Evolutionary conservation across 2,888 invertebrate species (phyloP).

Genomic region (Caradrina clavipalpis): DNA sequence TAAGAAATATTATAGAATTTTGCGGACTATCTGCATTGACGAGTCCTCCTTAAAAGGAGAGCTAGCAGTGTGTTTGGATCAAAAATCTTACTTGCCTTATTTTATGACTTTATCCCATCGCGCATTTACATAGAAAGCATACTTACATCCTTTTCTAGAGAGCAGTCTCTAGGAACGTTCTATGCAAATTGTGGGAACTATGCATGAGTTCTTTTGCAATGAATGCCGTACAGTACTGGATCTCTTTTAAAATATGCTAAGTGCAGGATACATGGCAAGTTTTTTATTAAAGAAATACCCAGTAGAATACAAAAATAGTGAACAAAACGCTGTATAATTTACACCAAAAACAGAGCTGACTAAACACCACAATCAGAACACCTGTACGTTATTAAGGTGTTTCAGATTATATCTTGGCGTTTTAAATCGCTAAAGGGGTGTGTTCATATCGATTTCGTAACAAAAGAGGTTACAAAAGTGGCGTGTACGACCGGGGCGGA

Average conservation of each 20-base stretch:
- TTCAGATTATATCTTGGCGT: conserved; percentile 61
- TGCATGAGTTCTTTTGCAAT: conserved; percentile 20
- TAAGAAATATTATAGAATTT: neutral
- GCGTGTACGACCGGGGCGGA: conserved; percentile 60
- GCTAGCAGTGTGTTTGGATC: neutral
- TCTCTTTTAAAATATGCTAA: conserved; percentile 33
- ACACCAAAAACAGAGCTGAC: conserved; percentile 40
- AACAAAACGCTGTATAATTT: conserved; percentile 35
- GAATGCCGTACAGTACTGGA: conserved; percentile 30
- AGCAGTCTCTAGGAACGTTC: conserved; percentile 33
- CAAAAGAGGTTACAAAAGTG: conserved; percentile 69
- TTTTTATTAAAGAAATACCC: neutral
- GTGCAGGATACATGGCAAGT: conserved; percentile 3
- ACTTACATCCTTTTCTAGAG: conserved; percentile 35
- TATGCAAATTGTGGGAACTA: conserved; percentile 52
- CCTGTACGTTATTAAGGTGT: conserved; percentile 68
- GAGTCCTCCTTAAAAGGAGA: neutral
- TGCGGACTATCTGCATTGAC: neutral
- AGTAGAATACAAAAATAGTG: neutral
- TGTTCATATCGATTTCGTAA: conserved; percentile 79
- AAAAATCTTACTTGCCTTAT: conserved; percentile 23
- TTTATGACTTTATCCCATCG: conserved; percentile 36
- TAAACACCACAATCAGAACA: conserved; percentile 62
- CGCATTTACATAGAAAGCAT: conserved; percentile 24
- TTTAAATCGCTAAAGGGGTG: conserved; percentile 69